A percentile compares a stretch with the other conserved stretches of the same genome.
These are phyloP conservation scores for Sarcoramphus papa DNA, from an alignment of 2,797 vertebrate species.

Conservation along the genomic window DNA sequence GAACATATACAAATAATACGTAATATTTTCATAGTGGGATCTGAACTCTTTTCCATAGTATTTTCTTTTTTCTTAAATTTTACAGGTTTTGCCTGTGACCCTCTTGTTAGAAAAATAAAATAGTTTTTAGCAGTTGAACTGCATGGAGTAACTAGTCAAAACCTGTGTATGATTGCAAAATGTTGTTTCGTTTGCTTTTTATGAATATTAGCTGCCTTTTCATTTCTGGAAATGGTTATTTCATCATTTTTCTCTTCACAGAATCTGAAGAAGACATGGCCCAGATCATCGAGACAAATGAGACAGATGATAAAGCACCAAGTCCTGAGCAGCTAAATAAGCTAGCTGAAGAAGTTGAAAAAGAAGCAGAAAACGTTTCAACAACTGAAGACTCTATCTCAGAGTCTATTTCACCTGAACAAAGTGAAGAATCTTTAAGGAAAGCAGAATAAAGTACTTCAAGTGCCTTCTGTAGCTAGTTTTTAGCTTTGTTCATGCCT, in stretches of 20 bases:
- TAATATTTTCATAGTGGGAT: background rate
- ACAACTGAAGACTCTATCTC: conserved; percentile 10
- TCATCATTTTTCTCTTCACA: conserved; percentile 16
- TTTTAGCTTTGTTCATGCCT: conserved; percentile 73
- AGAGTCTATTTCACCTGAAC: conserved; percentile 71
- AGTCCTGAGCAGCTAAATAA: conserved; percentile 51
- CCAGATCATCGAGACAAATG: conserved; percentile 22
- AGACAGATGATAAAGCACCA: conserved; percentile 36
- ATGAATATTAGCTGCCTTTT: background rate
- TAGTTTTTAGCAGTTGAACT: background rate
- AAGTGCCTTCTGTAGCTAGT: conserved; percentile 72
- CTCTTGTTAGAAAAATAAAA: background rate
- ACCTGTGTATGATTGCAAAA: background rate
- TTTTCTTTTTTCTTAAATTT: background rate
- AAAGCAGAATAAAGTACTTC: conserved; percentile 84
- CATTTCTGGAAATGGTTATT: background rate
- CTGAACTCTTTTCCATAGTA: background rate
- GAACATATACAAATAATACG: background rate
- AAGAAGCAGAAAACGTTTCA: conserved; percentile 11
- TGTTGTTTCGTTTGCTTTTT: background rate
- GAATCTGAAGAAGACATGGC: conserved; percentile 59
- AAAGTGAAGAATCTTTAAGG: conserved; percentile 80
- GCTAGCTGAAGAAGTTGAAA: conserved; percentile 38
- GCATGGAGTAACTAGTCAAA: background rate
- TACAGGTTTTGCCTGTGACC: background rate